Base-by-base conservation (phyloP, 1,140 invertebrate species). In the Daktulosphaira vitifoliae region DNA sequence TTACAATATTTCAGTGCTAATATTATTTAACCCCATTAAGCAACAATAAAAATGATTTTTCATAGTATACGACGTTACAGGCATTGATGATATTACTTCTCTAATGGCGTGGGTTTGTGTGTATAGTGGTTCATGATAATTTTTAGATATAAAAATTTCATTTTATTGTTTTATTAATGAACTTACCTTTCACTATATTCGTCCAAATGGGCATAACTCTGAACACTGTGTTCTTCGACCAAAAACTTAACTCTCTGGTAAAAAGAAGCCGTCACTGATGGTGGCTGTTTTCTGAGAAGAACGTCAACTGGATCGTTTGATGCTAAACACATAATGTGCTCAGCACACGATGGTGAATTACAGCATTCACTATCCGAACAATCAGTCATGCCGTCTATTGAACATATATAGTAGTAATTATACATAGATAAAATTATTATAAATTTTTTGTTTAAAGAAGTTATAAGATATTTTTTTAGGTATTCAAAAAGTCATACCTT, bases 171-270 rank as follows among this genome's bases (percentile, higher is more conserved):
- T n/a, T n/a, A n/a, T n/a, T n/a, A n/a, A n/a, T n/a, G n/a, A 68
- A 82, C 87, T 85, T 86, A 98, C 96, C 91, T 96, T 82, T 98
- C 93, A 70, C 90, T 94, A 79, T 96, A 98, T 78, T 96, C 90
- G 77, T 94, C 90, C 79, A 89, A 88, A 73, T 95, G 91, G 22
- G 94, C 93, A 78, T 98, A 98, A 72, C 89, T 95, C 77, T 99
- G 96, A 25, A 98, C 94, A 66, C 92, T 95, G 75, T 96, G 93
- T 75, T 97, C 93, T 78, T 98, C 94, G 66, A 99, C 95, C 62
- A 99, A 84, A 78, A 99, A 99, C 73, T 95, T 94, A 74, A 98
- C 94, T 44, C 93, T 82, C 74, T 98, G 93, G 74, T 96, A 98
- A 77, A 99, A 99, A 1, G 94, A 95, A 6, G 93, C 92, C 1